These are phyloP conservation scores for Paralinhomoeus sp. DNA, from an alignment of 2,888 invertebrate species.

Conservation along the genomic window DNA sequence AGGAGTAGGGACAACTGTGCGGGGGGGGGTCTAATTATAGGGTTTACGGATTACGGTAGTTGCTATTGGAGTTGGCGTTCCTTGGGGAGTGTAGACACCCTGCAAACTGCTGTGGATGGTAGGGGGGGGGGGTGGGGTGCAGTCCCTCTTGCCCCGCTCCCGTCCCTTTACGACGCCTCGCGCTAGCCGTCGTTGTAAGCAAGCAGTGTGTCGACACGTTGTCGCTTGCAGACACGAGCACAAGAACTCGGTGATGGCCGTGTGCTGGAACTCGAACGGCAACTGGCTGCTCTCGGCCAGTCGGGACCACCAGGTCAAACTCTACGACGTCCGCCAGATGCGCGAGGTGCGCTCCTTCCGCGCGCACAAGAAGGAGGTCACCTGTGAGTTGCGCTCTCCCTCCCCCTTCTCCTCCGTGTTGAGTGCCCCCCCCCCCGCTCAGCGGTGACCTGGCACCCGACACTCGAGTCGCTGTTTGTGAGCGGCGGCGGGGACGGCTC, in stretches of 20 bases:
- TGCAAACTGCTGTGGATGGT: not conserved
- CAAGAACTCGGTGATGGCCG: conserved; percentile 96
- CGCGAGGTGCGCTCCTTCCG: conserved; percentile 88
- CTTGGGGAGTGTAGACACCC: not conserved
- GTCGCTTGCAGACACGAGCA: conserved; percentile 56
- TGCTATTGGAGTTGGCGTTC: not conserved
- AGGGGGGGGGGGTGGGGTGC: not conserved
- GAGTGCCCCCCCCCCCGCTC: conserved; percentile 5
- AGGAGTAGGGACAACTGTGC: no score
- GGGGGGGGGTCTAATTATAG: no score
- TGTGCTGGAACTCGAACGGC: conserved; percentile 97
- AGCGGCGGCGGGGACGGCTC: conserved; percentile 97
- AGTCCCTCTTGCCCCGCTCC: no score
- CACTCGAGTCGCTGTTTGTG: conserved; percentile 84
- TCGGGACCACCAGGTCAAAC: conserved; percentile 77
- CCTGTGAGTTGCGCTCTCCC: conserved; percentile 26
- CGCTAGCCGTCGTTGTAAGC: no score
- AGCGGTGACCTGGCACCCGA: conserved; percentile 75
- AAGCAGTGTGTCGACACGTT: not conserved
- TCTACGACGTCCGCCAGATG: conserved; percentile 89
- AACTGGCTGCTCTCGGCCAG: conserved; percentile 93
- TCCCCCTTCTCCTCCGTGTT: no score
- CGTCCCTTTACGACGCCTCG: no score
- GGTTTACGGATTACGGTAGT: no score
- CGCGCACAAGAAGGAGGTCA: conserved; percentile 94